Conservation (phyloP, 2,888 invertebrate species). For the Aleiodes testaceus region DNA sequence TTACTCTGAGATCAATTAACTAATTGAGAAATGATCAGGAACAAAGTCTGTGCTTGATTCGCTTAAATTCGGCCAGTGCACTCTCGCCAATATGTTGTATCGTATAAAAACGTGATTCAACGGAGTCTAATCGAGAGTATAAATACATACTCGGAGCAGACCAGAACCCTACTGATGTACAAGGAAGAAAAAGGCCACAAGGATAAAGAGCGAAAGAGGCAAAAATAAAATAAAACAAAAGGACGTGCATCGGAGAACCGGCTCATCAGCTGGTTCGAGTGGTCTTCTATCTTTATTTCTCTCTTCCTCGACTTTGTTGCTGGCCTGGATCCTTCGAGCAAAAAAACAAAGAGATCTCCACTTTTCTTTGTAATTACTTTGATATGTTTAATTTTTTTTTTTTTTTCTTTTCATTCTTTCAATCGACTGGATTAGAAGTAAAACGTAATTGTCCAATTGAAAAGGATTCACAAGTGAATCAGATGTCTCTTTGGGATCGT, state of each 20-base stretch:
- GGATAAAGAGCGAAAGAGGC: constrained; percentile 47
- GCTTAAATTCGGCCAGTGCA: constrained; percentile 45
- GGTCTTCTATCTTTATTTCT: constrained; percentile 62
- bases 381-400: constrained; percentile 7
- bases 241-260: constrained; percentile 66
- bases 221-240: constrained; percentile 68
- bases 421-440: constrained; percentile 8
- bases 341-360: constrained; percentile 5
- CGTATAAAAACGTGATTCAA: constrained; percentile 38
- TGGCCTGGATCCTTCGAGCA: constrained; percentile 27
- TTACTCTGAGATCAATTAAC: constrained; percentile 18
- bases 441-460: constrained; percentile 37
- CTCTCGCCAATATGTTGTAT: constrained; percentile 48
- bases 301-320: constrained; percentile 32
- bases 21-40: background rate
- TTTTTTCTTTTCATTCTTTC: background rate
- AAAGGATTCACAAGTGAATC: constrained; percentile 38
- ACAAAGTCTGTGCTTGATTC: constrained; percentile 10
- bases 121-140: constrained; percentile 58
- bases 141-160: constrained; percentile 60
- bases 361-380: constrained; percentile 20
- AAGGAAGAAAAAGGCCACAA: constrained; percentile 35
- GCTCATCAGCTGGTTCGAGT: constrained; percentile 71
- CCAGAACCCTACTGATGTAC: constrained; percentile 35
- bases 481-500: constrained; percentile 37